Percentiles rank a stretch among this genome's conserved stretches.
Conservation (phyloP, 2,888 invertebrate species). For the Drosophila infuscata region DNA sequence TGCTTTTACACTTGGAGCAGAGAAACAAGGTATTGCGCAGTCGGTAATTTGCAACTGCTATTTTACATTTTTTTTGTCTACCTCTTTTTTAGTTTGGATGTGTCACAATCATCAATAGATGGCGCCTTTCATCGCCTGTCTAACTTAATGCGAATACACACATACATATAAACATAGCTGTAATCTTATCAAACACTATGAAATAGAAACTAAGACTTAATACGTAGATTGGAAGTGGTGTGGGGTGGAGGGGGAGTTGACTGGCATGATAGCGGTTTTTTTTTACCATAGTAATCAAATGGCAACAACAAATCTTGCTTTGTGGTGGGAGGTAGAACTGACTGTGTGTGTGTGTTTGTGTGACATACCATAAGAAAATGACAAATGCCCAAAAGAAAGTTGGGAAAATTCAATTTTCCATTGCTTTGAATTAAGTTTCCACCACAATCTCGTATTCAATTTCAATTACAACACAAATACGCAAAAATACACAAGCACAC, state of each 20-base stretch:
- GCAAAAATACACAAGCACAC: constrained; percentile 37
- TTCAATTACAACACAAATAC: constrained; percentile 33
- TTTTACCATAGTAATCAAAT: constrained; percentile 62
- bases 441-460: constrained; percentile 3
- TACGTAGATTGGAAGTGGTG: constrained; percentile 2
- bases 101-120: constrained; percentile 37
- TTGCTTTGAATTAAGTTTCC: constrained; percentile 8
- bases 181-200: constrained; percentile 66
- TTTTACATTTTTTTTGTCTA: not conserved
- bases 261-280: constrained; percentile 38
- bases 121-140: constrained; percentile 32
- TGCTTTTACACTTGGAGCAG: not conserved
- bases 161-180: constrained; percentile 8
- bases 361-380: constrained; percentile 42
- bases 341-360: constrained; percentile 28
- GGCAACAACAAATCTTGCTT: constrained; percentile 61
- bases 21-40: not conserved
- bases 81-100: constrained; percentile 8
- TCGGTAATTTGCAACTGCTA: not conserved
- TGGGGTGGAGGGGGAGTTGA: constrained; percentile 2
- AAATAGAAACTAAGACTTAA: constrained; percentile 23
- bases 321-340: constrained; percentile 32
- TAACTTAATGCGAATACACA: constrained; percentile 5
- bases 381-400: constrained; percentile 61
- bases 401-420: constrained; percentile 79